Conservation (phyloP, 2,113 vertebrate species). For the Hemiprocne comata region DNA sequence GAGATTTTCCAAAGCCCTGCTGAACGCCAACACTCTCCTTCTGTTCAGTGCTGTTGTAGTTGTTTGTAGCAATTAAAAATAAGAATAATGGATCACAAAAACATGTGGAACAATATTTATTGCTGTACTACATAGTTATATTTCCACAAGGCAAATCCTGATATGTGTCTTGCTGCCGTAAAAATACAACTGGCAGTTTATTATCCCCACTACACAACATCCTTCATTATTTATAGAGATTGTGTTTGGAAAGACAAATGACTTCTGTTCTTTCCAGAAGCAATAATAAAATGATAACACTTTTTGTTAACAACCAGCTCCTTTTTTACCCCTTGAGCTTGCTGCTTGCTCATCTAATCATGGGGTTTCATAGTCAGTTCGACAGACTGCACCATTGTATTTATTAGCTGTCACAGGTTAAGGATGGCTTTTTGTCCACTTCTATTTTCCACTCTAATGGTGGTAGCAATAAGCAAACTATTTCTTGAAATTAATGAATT, state of each 20-base stretch:
- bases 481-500: neutral
- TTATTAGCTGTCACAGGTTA: conserved; percentile 31
- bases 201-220: conserved; percentile 66
- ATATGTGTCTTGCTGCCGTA: conserved; percentile 16
- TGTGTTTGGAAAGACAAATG: conserved; percentile 65
- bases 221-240: conserved; percentile 68
- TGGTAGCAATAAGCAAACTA: neutral
- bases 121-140: conserved; percentile 37
- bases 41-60: neutral
- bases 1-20: neutral
- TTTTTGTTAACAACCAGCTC: conserved; percentile 41
- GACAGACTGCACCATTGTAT: neutral
- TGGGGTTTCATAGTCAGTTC: neutral
- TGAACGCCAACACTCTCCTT: neutral
- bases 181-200: conserved; percentile 68
- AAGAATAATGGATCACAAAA: conserved; percentile 36
- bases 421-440: conserved; percentile 14
- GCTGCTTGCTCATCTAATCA: neutral
- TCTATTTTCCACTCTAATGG: conserved; percentile 35
- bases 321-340: neutral
- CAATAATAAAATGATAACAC: conserved; percentile 68
- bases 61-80: conserved; percentile 58
- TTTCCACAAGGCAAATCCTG: conserved; percentile 38
- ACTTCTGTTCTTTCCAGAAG: conserved; percentile 49
- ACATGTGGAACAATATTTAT: conserved; percentile 49